Evolutionary conservation across 2,113 vertebrate species (phyloP), one percentile per base, ranked within the genome.

Genomic region (Solea senegalensis): DNA sequence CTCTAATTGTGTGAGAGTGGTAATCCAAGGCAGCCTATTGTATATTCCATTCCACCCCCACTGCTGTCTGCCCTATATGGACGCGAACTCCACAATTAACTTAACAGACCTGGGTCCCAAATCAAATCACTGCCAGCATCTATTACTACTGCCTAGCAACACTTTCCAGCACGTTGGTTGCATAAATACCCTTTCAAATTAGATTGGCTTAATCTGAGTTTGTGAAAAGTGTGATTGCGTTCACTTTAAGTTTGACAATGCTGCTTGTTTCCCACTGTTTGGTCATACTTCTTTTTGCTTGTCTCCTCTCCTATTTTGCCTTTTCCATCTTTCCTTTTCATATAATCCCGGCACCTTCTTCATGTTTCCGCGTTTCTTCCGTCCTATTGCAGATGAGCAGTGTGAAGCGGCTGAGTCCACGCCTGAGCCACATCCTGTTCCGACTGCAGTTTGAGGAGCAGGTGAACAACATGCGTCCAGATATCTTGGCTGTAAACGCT

Each of bases 371-470:
- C 15, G 11, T 58, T 26, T 65, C 34, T 14, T 53, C 4, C 83
- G 9, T 93, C 88, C 80, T 91, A 27, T 63, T 41, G 84, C 92
- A 99, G 98, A 98, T 99, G 95, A 98, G 97, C 90, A 92, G 93
- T 14, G 95, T 99, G 88, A 98, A 96, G 93, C 92, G 94, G 70
- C 95, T 98, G 39, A 94, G 85, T 69, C 96, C 96, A 82, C 95
- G 97, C 86, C 95, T 99, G 85, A 96, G 92, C 93, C 95, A 96
- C 87, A 95, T 99, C 93, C 96, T 99, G 86, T 98, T 99, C 91
- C 95, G 95, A 82, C 95, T 99, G 74, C 98, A 99, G 93, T 97
- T 98, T 90, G 98, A 99, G 80, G 98, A 99, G 89, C 98, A 97
- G 91, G 94, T 98, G 86, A 95, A 93, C 89, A 97, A 95, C 94